Evolutionary conservation across 1,140 invertebrate species (phyloP).

Genomic region (Bilobella aurantiaca): DNA sequence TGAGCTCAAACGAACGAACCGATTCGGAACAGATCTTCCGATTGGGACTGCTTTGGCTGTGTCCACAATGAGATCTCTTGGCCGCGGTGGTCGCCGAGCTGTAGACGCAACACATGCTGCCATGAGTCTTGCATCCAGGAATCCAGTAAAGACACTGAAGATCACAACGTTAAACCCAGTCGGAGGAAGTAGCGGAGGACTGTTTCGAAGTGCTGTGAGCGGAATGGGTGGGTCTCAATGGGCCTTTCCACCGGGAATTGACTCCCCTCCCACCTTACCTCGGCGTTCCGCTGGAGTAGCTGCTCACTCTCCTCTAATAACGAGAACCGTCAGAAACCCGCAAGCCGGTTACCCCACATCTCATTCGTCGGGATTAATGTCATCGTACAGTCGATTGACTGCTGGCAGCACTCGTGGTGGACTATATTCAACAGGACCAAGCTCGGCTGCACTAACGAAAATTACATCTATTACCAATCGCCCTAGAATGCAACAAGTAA

Average conservation of each 20-base stretch:
- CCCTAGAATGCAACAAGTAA: background rate
- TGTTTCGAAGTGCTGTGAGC: constrained; percentile 12
- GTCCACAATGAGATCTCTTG: background rate
- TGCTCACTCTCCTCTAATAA: background rate
- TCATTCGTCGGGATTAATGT: background rate
- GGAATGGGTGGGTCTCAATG: constrained; percentile 6
- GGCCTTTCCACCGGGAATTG: too few species aligned
- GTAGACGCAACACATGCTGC: background rate
- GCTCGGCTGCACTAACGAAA: background rate
- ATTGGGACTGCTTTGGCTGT: background rate
- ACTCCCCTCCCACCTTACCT: background rate
- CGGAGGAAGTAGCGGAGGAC: background rate
- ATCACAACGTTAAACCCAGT: constrained; percentile 1
- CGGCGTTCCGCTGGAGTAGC: background rate
- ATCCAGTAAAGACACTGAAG: background rate
- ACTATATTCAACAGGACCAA: background rate
- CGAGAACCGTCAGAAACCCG: constrained; percentile 3
- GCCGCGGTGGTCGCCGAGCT: background rate
- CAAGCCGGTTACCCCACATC: background rate
- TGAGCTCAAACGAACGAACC: background rate
- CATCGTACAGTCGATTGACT: background rate
- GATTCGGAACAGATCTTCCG: background rate
- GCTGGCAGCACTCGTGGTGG: background rate
- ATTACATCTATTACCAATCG: background rate
- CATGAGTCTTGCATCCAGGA: too few species aligned